Conservation (phyloP, 2,797 vertebrate genomes). For the Sebastes nivosus region DNA sequence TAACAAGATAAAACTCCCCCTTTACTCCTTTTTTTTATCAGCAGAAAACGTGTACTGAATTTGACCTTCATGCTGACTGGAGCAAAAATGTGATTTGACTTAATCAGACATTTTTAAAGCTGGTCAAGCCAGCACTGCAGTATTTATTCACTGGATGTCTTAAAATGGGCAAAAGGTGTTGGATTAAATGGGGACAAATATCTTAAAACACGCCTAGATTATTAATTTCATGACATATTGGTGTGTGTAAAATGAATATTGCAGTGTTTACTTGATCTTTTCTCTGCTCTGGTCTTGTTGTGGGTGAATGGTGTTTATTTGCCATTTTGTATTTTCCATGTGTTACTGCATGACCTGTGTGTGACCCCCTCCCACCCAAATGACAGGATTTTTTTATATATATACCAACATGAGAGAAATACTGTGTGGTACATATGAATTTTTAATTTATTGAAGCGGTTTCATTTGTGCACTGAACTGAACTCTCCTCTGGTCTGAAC, state of each 20-base stretch:
- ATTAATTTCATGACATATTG: not conserved
- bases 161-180: conserved; percentile 3
- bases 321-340: conserved; percentile 19
- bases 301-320: conserved; percentile 35
- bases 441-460: conserved; percentile 81
- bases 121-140: conserved; percentile 10
- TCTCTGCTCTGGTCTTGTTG: conserved; percentile 14
- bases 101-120: not conserved
- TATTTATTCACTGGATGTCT: conserved; percentile 22
- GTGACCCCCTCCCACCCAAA: not conserved
- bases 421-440: conserved; percentile 60
- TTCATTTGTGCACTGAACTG: conserved; percentile 76
- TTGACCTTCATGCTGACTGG: conserved; percentile 31
- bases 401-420: conserved; percentile 36
- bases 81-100: conserved; percentile 4
- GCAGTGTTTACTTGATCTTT: conserved; percentile 5
- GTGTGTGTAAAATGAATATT: not conserved
- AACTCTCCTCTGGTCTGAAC: conserved; percentile 47
- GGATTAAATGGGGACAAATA: not conserved
- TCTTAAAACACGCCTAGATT: not conserved
- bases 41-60: not conserved
- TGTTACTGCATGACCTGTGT: conserved; percentile 54
- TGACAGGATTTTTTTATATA: not conserved
- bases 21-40: conserved; percentile 41
- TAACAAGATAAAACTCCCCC: conserved; percentile 14